These are phyloP conservation scores for Patella vulgata DNA, from an alignment of 1,140 invertebrate species.

Conservation along the genomic window DNA sequence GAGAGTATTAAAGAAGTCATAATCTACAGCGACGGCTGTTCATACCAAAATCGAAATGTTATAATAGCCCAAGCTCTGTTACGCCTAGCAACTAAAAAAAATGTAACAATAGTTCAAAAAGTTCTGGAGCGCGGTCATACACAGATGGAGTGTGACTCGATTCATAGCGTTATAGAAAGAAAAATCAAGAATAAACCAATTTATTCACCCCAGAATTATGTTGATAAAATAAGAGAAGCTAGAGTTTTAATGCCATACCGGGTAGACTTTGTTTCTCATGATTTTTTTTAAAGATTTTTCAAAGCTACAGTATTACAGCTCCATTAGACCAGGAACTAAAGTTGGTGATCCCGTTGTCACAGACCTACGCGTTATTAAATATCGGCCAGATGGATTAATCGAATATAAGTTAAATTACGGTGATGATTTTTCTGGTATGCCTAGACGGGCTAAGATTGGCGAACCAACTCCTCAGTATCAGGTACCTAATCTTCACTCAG, in stretches of 20 bases:
- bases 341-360: slow-evolving; percentile 1
- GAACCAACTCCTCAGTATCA: neutral
- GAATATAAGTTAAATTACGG: neutral
- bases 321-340: slow-evolving; percentile 7
- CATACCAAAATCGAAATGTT: slow-evolving; percentile 56
- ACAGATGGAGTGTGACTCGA: slow-evolving; percentile 66
- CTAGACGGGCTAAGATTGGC: neutral
- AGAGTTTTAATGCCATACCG: neutral
- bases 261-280: too few relatives aligned
- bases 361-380: slow-evolving; percentile 10
- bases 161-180: slow-evolving; percentile 44
- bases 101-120: slow-evolving; percentile 61
- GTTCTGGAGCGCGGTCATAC: slow-evolving; percentile 65
- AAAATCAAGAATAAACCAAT: slow-evolving; percentile 17
- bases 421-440: neutral
- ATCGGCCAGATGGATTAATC: slow-evolving; percentile 12
- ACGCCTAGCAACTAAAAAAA: slow-evolving; percentile 38
- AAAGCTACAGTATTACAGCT: neutral
- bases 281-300: neutral
- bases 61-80: slow-evolving; percentile 57
- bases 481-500: neutral
- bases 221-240: slow-evolving; percentile 9
- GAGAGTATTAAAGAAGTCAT: neutral
- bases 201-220: slow-evolving; percentile 15
- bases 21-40: slow-evolving; percentile 59